phyloP scores from a whole-genome alignment of 2,113 vertebrate genomes.

The Typhlomys cinereus region DNA sequence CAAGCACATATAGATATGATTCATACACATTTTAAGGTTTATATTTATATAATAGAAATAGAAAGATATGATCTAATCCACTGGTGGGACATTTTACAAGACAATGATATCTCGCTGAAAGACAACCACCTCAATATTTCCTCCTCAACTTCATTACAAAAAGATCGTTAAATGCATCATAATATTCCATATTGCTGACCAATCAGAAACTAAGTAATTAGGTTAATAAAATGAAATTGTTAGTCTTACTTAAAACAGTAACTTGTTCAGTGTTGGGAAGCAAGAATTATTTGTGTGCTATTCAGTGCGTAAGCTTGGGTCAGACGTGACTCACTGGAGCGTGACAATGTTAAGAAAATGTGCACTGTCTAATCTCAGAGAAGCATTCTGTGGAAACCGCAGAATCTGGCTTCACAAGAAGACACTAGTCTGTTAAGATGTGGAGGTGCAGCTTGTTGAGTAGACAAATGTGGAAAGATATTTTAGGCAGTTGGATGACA shows the following conservation, averaged over 20 bases:
- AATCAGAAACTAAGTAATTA: background rate
- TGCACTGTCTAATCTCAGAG: background rate
- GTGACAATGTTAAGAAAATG: background rate
- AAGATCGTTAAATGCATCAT: background rate
- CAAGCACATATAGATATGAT: background rate
- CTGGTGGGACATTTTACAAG: background rate
- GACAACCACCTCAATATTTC: background rate
- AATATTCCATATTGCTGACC: background rate
- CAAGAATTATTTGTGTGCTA: background rate
- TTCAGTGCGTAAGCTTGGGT: background rate
- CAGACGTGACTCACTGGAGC: rapidly evolving
- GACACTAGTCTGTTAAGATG: background rate
- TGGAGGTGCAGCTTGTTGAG: background rate
- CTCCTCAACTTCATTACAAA: slow-evolving; percentile 3
- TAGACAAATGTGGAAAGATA: slow-evolving; percentile 16
- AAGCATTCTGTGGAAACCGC: background rate
- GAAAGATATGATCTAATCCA: background rate
- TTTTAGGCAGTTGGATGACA: background rate
- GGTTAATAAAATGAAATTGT: background rate
- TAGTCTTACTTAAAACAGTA: background rate
- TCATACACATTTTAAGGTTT: background rate
- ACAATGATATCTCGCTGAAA: background rate
- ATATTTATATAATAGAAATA: background rate
- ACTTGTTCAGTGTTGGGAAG: background rate
- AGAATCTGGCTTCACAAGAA: background rate